Conservation (phyloP, 92 coral and sea anemone genomes). For the Anthopleura xanthogrammica region DNA sequence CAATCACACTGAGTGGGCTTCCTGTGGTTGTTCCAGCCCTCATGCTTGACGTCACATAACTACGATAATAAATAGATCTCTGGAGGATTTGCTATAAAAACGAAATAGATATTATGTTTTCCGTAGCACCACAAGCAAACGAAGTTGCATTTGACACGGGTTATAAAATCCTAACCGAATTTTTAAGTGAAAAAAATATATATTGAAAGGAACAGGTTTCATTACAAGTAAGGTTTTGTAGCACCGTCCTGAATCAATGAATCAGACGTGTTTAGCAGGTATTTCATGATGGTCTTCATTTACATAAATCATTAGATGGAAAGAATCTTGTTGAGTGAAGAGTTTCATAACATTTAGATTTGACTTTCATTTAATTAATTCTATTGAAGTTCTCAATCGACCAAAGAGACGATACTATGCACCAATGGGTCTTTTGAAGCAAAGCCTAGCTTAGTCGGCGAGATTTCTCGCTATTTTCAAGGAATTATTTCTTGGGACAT, state of each 20-base stretch:
- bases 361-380: not conserved
- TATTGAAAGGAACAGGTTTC: not conserved
- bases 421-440: not conserved
- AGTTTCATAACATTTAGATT: not conserved
- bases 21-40: no score
- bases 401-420: not conserved
- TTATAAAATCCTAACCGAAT: no score
- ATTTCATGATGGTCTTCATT: not conserved
- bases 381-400: not conserved
- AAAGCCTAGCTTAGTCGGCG: not conserved
- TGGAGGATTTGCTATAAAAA: no score
- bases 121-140: no score
- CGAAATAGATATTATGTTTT: no score
- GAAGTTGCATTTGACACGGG: no score
- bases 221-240: no score
- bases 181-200: no score
- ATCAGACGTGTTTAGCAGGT: not conserved
- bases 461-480: not conserved
- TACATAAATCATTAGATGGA: not conserved
- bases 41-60: no score
- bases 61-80: no score
- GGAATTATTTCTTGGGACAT: not conserved
- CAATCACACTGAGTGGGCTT: no score
- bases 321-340: not conserved
- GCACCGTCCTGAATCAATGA: not conserved